Evolutionary conservation across 1,140 invertebrate species (phyloP).

Genomic region (Caenorhabditis tropicalis): DNA sequence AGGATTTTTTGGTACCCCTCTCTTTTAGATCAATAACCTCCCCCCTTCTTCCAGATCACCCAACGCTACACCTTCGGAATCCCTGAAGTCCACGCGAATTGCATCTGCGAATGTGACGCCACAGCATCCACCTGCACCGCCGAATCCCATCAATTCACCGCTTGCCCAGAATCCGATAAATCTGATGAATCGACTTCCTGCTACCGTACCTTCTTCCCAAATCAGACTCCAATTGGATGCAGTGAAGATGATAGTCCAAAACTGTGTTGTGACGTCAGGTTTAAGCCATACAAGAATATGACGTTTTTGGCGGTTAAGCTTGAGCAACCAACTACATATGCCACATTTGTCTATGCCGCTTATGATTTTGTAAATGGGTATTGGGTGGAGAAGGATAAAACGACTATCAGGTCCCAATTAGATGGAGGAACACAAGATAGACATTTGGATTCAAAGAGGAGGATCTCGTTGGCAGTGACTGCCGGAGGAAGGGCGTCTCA

Average conservation of each 20-base stretch:
- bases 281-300: slow-evolving; percentile 55
- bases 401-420: slow-evolving; percentile 52
- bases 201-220: slow-evolving; percentile 59
- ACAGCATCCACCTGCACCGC: slow-evolving; percentile 43
- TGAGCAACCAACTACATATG: slow-evolving; percentile 55
- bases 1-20: too few relatives aligned
- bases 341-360: slow-evolving; percentile 55
- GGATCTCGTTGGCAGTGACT: slow-evolving; percentile 54
- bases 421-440: slow-evolving; percentile 58
- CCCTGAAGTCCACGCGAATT: slow-evolving; percentile 55
- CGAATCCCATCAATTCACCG: slow-evolving; percentile 53
- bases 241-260: slow-evolving; percentile 46
- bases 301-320: slow-evolving; percentile 56
- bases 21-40: not conserved
- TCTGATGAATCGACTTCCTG: slow-evolving; percentile 31
- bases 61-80: slow-evolving; percentile 58
- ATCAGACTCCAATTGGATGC: slow-evolving; percentile 52
- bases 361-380: slow-evolving; percentile 50
- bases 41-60: slow-evolving; percentile 30
- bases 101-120: slow-evolving; percentile 56
- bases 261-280: slow-evolving; percentile 58
- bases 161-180: slow-evolving; percentile 41
- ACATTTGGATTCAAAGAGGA: slow-evolving; percentile 42
- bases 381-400: slow-evolving; percentile 56
- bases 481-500: slow-evolving; percentile 56